Conservation (phyloP, 2,888 invertebrate genomes). For the Hypolimnas misippus region DNA sequence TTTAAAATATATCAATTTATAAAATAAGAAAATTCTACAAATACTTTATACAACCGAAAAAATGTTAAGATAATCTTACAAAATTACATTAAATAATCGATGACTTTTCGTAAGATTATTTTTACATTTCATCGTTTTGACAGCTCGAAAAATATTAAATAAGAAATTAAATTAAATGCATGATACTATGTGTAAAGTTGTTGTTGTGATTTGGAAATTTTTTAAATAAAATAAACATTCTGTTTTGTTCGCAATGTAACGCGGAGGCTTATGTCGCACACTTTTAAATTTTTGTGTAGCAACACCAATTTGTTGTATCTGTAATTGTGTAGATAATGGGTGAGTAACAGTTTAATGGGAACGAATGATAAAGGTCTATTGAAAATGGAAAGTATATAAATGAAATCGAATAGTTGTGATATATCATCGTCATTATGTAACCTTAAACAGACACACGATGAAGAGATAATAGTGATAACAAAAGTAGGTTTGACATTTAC, state of each 20-base stretch:
- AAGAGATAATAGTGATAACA: background rate
- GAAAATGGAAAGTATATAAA: slow-evolving; percentile 11
- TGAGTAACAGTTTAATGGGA: slow-evolving; percentile 17
- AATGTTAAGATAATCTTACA: slow-evolving; percentile 11
- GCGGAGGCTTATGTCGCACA: slow-evolving; percentile 72
- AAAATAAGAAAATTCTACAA: slow-evolving; percentile 31
- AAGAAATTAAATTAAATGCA: slow-evolving; percentile 51
- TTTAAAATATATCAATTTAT: slow-evolving; percentile 45
- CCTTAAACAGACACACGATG: slow-evolving; percentile 5
- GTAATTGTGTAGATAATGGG: slow-evolving; percentile 39
- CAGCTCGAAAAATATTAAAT: slow-evolving; percentile 45
- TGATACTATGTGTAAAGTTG: slow-evolving; percentile 50
- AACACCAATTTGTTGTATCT: slow-evolving; percentile 57
- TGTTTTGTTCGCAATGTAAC: slow-evolving; percentile 55
- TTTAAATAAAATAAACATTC: slow-evolving; percentile 44
- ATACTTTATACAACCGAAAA: slow-evolving; percentile 13
- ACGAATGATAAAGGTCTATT: slow-evolving; percentile 13
- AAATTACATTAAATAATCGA: background rate
- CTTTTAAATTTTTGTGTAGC: slow-evolving; percentile 57
- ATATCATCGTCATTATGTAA: background rate
- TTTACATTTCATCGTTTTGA: slow-evolving; percentile 21
- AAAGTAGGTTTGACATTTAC: too few species aligned
- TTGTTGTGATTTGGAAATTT: slow-evolving; percentile 46
- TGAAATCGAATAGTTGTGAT: slow-evolving; percentile 9
- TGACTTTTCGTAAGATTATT: slow-evolving; percentile 2